These are phyloP conservation scores for Bradypodion pumilum DNA, from an alignment of 2,797 vertebrate genomes.

Conservation along the genomic window DNA sequence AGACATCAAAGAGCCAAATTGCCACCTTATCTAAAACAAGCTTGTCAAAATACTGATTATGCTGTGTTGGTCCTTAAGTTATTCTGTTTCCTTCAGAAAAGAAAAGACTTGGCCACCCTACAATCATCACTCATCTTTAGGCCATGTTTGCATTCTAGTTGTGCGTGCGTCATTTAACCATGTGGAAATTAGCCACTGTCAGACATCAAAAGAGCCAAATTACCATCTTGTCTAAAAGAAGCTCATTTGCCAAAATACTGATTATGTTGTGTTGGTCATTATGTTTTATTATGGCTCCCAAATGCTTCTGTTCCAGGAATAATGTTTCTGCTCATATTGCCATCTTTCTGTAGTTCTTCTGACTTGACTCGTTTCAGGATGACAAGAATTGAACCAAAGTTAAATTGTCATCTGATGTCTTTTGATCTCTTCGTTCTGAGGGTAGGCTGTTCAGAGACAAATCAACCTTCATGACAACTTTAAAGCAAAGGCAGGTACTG, in stretches of 20 bases:
- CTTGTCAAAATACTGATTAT: conserved; percentile 36
- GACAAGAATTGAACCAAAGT: conserved; percentile 41
- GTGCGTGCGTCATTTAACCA: neutral
- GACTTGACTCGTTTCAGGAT: conserved; percentile 33
- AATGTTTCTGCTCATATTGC: conserved; percentile 37
- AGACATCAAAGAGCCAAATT: conserved; percentile 31
- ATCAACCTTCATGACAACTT: accelerated
- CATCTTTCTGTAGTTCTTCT: neutral
- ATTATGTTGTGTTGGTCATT: conserved; percentile 21
- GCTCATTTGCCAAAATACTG: conserved; percentile 44
- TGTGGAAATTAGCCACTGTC: neutral
- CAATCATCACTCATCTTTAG: neutral
- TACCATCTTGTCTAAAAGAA: conserved; percentile 7
- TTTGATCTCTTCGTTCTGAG: conserved; percentile 43
- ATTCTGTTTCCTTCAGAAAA: neutral
- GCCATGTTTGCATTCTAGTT: neutral
- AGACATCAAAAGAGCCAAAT: conserved; percentile 30
- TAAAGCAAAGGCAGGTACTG: conserved; percentile 31
- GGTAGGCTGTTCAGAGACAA: neutral
- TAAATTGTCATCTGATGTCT: conserved; percentile 46
- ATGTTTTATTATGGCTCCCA: conserved; percentile 32
- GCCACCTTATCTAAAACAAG: conserved; percentile 6
- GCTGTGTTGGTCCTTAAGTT: conserved; percentile 21
- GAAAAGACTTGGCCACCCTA: neutral
- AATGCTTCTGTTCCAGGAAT: neutral